A percentile compares a stretch with the other conserved stretches of the same genome.
These are phyloP conservation scores for Noctua fimbriata DNA, from an alignment of 2,888 invertebrate species.

Conservation along the genomic window DNA sequence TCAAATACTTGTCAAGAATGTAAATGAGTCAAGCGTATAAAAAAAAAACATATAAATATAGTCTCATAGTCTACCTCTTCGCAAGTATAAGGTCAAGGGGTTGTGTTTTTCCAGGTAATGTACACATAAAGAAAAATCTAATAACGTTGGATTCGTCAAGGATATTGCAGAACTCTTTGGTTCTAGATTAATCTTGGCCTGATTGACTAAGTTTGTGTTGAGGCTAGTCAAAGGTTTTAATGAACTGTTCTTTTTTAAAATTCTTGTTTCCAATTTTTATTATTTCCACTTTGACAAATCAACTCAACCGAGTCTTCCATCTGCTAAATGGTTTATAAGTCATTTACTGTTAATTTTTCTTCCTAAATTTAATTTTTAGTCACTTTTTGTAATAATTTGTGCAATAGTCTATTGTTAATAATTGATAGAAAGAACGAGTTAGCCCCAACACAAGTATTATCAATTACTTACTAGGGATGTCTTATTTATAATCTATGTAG, in stretches of 20 bases:
- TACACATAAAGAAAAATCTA: slow-evolving; percentile 9
- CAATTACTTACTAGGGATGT: no score
- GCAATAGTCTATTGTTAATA: no score
- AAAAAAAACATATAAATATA: slow-evolving; percentile 1
- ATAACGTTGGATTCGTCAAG: not conserved
- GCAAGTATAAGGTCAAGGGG: slow-evolving; percentile 11
- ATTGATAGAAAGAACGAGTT: no score
- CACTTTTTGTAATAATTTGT: no score
- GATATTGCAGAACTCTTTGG: not conserved
- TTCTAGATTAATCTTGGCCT: slow-evolving; percentile 9
- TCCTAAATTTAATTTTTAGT: no score
- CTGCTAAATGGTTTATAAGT: no score
- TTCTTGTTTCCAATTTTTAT: not conserved
- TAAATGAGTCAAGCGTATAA: no score
- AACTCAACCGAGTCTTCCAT: not conserved
- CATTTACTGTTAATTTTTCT: no score
- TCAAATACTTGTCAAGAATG: not conserved
- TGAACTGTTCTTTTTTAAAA: not conserved
- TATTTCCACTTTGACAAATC: not conserved
- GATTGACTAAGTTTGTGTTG: not conserved
- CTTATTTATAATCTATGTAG: no score
- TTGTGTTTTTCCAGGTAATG: slow-evolving; percentile 1
- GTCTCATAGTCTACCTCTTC: not conserved
- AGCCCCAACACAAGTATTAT: no score
- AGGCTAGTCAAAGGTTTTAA: not conserved